Base-by-base conservation (phyloP, 2,888 invertebrate species). In the Piscicola geometra region DNA sequence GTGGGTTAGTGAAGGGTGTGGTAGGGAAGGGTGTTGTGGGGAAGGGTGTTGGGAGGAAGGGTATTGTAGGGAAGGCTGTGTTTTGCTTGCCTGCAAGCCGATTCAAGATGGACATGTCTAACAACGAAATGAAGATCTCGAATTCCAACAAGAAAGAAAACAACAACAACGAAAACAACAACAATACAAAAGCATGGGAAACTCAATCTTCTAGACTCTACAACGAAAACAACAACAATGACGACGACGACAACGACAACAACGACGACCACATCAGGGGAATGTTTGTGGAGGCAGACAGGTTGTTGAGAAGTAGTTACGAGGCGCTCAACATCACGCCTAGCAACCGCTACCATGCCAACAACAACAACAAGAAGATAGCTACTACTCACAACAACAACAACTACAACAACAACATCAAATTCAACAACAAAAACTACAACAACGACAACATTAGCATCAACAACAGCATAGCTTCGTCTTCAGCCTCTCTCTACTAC, bases 291-390 rank as follows among this genome's bases (percentile, higher is more conserved):
- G 60, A 56, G 60, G 60, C 60, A 15, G 60, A 56, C 25, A 9
- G n/a, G 12, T 56, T 56, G 12, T 5, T 56, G 5, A 5, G 60
- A 25, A 3, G 60, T 21, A 56, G 60, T 21, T 56, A 56, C n/a
- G 60, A 56, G n/a, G 60, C 60, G n/a, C 60, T 56, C 67, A 67
- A 32, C 33, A 32, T 30, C 67, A 9, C 32, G 5, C 67, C n/a
- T n/a, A n/a, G n/a, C n/a, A n/a, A n/a, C n/a, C n/a, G n/a, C n/a
- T n/a, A 15, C 32, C 28, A 5, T 5, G 21, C 30, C 33, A 5
- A 9, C 30, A 33, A 15, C 9, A 33, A 67, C 28, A 12, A 30
- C 33, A 67, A 28, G 33, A 30, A 21, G 5, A 21, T 3, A 9
- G 30, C 5, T 64, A 64, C 5, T 30, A 64, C 5, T 64, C 5